Conservation (phyloP, 2,797 vertebrate species). For the Halcyon badia region DNA sequence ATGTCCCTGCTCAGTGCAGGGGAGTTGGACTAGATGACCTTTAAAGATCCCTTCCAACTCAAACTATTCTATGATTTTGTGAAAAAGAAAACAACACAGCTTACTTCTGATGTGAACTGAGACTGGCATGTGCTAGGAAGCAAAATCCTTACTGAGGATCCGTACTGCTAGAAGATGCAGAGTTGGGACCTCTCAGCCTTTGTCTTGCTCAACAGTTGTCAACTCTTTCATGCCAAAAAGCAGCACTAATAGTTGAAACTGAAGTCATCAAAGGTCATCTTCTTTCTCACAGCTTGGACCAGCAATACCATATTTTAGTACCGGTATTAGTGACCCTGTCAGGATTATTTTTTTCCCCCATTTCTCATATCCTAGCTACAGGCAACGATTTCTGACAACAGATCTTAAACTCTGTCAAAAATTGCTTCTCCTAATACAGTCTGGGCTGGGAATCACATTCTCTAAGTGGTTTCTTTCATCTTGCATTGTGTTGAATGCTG, state of each 20-base stretch:
- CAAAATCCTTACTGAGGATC: not conserved
- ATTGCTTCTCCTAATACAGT: not conserved
- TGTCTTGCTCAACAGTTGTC: not conserved
- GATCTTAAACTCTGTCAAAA: not conserved
- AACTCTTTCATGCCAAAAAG: not conserved
- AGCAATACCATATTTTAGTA: not conserved
- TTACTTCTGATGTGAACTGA: not conserved
- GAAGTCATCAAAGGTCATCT: not conserved
- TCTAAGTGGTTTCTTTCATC: not conserved
- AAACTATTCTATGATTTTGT: not conserved
- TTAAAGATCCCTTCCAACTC: not conserved
- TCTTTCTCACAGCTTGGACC: not conserved
- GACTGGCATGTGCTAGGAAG: not conserved
- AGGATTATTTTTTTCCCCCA: not conserved
- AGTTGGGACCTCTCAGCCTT: not conserved
- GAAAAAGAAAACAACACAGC: not conserved
- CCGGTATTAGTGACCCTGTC: not conserved
- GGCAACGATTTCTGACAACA: not conserved
- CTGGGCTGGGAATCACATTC: not conserved
- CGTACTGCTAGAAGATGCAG: not conserved
- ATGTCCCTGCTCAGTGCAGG: not conserved
- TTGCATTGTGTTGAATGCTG: fast-evolving
- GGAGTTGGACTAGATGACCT: not conserved
- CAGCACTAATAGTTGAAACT: not conserved
- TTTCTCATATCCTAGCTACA: not conserved